Base-by-base conservation (phyloP, 1,140 invertebrate genomes). In the Aculops lycopersici region DNA sequence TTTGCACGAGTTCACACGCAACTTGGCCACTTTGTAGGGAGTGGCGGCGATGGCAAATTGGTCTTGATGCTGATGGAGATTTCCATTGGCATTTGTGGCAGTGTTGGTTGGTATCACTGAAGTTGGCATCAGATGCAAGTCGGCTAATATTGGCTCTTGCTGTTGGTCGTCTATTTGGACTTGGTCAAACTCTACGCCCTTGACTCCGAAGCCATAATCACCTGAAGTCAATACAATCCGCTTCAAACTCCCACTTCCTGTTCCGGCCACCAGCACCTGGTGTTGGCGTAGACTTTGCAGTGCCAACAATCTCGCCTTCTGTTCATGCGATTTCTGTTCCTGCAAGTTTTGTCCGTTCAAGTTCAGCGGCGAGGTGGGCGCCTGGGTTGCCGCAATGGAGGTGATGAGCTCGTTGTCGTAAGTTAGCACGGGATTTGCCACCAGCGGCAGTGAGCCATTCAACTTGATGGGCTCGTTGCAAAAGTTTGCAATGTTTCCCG, bases 381-480 rank as follows among this genome's bases (percentile, higher is more conserved):
- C 8, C 8, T 31, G 24, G 8, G 24, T 31, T 37, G 78, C 64
- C 1, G 74, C 69, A 36, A 90, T 64, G 4, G 77, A 72, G 17
- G 79, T 74, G 8, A 78, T 52, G 5, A 78, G 71, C 16, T 72
- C 70, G 51, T 81, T 71, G 38, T 72, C 66, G 53, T 74, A 81
- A 8, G 44, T 42, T 37, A 79, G 60, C 1, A 76, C 62, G 5
- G 78, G 68, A 42, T 65, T 63, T 17, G 66, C 62, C 37, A 66
- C 64, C 20, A 84, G 77, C 1, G 80, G 77, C 24, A 72, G 68
- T 8, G 70, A 66, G 3, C 80, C 80, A 47, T 78, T 83, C 49
- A 88, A 79, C 59, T 84, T 86, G 37, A 86, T 58, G 21, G 78
- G 79, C 37, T 80, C 77, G 53, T 79, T 74, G 59, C 79, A 86